Conservation (phyloP, 2,797 vertebrate genomes). For the Podarcis siculus region DNA sequence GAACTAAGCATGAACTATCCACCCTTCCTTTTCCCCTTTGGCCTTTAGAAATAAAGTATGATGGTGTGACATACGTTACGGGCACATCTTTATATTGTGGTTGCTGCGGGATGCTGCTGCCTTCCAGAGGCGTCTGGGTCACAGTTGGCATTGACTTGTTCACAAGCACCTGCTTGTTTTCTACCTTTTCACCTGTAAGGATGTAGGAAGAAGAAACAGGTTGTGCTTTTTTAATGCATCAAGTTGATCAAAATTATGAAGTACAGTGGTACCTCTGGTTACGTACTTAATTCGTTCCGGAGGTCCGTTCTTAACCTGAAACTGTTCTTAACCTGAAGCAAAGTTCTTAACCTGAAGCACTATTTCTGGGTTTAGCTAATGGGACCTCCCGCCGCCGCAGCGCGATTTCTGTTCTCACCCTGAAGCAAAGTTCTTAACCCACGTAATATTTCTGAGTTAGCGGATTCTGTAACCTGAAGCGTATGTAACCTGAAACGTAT, state of each 20-base stretch:
- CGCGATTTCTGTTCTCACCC: too few relatives aligned
- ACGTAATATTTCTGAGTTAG: too few relatives aligned
- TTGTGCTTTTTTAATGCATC: not conserved
- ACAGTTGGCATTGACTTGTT: slow-evolving; percentile 99
- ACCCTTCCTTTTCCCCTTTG: not conserved
- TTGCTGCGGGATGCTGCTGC: slow-evolving; percentile 90
- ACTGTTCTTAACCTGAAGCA: too few relatives aligned
- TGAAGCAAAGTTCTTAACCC: too few relatives aligned
- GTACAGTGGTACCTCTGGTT: too few relatives aligned
- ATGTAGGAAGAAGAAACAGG: not conserved
- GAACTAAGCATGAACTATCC: not conserved
- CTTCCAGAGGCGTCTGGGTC: slow-evolving; percentile 96
- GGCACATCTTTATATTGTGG: slow-evolving; percentile 97
- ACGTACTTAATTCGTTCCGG: too few relatives aligned
- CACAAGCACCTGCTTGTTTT: slow-evolving; percentile 96
- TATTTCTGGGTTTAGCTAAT: too few relatives aligned
- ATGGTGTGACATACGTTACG: slow-evolving; percentile 84
- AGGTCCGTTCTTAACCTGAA: too few relatives aligned
- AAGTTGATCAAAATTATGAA: not conserved
- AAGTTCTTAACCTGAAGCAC: too few relatives aligned
- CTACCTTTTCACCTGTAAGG: slow-evolving; percentile 91
- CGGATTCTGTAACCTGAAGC: too few relatives aligned
- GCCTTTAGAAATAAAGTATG: not conserved
- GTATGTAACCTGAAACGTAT: too few relatives aligned
- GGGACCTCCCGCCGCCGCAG: too few relatives aligned